These are phyloP conservation scores for Cotesia glomerata DNA, from an alignment of 1,140 invertebrate genomes.

Conservation along the genomic window DNA sequence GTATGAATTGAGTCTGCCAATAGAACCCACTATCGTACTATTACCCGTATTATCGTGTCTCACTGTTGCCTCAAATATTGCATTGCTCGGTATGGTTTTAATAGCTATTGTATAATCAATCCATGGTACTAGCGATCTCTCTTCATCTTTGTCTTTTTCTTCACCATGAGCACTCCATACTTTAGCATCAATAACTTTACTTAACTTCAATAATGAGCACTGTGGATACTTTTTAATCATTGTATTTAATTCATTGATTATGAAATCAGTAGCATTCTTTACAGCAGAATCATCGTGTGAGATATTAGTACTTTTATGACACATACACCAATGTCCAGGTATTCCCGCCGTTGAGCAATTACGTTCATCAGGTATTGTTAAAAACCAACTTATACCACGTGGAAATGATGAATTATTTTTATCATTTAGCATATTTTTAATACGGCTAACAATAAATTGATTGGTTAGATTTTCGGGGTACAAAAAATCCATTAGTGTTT, in stretches of 20 bases:
- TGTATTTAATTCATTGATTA: conserved; percentile 71
- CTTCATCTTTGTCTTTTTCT: conserved; percentile 50
- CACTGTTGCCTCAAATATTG: conserved; percentile 79
- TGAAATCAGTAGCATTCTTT: conserved; percentile 62
- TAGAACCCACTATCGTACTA: conserved; percentile 66
- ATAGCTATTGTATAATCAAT: conserved; percentile 73
- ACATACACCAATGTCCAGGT: conserved; percentile 84
- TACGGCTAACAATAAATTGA: conserved; percentile 39
- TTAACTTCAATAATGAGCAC: conserved; percentile 67
- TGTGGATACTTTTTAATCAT: conserved; percentile 66
- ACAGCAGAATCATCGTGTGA: conserved; percentile 61
- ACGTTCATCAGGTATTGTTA: conserved; percentile 72
- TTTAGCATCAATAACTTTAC: conserved; percentile 65
- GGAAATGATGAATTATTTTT: conserved; percentile 42
- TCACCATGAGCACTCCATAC: conserved; percentile 59
- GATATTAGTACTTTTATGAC: conserved; percentile 69
- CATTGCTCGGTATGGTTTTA: conserved; percentile 72
- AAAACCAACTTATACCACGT: conserved; percentile 78
- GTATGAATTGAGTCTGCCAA: conserved; percentile 84
- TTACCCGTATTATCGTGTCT: conserved; percentile 50
- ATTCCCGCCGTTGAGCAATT: conserved; percentile 80
- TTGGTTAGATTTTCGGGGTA: conserved; percentile 54
- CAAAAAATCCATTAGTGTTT: conserved; percentile 71
- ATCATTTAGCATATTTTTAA: conserved; percentile 34
- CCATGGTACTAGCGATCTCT: conserved; percentile 51